Percentiles rank a stretch among this genome's conserved stretches.
phyloP scores from a whole-genome alignment of 1,140 invertebrate genomes.

The Scaptomyza pallida region DNA sequence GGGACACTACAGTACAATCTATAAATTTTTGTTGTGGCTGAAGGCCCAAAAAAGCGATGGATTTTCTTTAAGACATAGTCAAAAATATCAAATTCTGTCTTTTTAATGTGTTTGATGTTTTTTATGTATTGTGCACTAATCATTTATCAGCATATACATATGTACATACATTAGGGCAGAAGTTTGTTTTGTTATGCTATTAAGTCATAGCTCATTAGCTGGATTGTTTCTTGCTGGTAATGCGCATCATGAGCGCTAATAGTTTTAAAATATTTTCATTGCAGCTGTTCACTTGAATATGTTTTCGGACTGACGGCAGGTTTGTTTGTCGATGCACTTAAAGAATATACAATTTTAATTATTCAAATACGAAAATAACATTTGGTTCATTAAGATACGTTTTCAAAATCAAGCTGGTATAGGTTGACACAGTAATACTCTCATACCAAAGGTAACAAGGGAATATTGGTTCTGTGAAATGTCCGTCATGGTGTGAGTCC shows the following conservation, averaged over 20 bases:
- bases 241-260: conserved; percentile 60
- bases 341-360: conserved; percentile 12
- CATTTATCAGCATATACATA: conserved; percentile 7
- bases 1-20: conserved; percentile 75
- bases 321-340: conserved; percentile 34
- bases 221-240: conserved; percentile 25
- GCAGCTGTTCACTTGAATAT: conserved; percentile 35
- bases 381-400: too few species aligned
- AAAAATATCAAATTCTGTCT: conserved; percentile 42
- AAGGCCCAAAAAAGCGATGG: conserved; percentile 7
- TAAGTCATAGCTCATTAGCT: conserved; percentile 76
- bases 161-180: conserved; percentile 36
- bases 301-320: conserved; percentile 36
- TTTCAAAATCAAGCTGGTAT: too few species aligned
- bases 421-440: too few species aligned
- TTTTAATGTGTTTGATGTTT: conserved; percentile 25
- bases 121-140: conserved; percentile 34
- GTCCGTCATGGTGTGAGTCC: too few species aligned
- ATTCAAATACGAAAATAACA: too few species aligned
- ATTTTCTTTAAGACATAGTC: conserved; percentile 64
- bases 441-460: too few species aligned
- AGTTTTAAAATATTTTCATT: conserved; percentile 62
- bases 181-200: conserved; percentile 70
- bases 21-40: conserved; percentile 72
- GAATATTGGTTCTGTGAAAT: too few species aligned